These are phyloP conservation scores for Dermatophagoides farinae DNA, from an alignment of 1,140 invertebrate genomes.

Conservation along the genomic window DNA sequence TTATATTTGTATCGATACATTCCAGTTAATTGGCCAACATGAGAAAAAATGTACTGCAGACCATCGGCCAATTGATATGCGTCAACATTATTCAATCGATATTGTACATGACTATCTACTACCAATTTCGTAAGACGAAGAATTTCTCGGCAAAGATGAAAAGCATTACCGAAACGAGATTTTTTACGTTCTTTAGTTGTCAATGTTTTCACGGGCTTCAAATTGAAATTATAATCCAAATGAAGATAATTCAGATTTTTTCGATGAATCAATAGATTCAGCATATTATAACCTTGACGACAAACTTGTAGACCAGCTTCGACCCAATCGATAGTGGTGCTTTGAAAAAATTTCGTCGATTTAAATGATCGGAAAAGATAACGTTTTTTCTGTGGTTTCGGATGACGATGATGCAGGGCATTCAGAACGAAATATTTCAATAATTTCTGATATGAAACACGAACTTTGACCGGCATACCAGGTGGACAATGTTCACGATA, in stretches of 20 bases:
- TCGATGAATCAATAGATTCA: slow-evolving; percentile 93
- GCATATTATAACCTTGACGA: slow-evolving; percentile 98
- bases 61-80: slow-evolving; percentile 96
- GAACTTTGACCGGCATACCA: slow-evolving; percentile 88
- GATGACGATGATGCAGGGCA: slow-evolving; percentile 83
- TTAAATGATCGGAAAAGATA: slow-evolving; percentile 97
- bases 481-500: slow-evolving; percentile 82
- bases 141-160: slow-evolving; percentile 97
- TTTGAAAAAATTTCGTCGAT: slow-evolving; percentile 99
- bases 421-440: slow-evolving; percentile 97
- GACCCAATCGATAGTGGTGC: slow-evolving; percentile 96
- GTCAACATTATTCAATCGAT: slow-evolving; percentile 95
- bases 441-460: slow-evolving; percentile 96
- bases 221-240: slow-evolving; percentile 98
- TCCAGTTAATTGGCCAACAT: slow-evolving; percentile 95
- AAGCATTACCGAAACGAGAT: slow-evolving; percentile 97
- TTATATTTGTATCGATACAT: slow-evolving; percentile 99
- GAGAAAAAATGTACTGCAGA: slow-evolving; percentile 97
- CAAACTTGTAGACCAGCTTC: slow-evolving; percentile 90
- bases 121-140: slow-evolving; percentile 89
- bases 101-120: slow-evolving; percentile 97
- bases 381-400: slow-evolving; percentile 96
- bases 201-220: slow-evolving; percentile 97
- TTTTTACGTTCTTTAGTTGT: slow-evolving; percentile 99
- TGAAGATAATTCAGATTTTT: slow-evolving; percentile 99